Evolutionary conservation across 2,797 vertebrate species (phyloP).

Genomic region (Allobates femoralis): DNA sequence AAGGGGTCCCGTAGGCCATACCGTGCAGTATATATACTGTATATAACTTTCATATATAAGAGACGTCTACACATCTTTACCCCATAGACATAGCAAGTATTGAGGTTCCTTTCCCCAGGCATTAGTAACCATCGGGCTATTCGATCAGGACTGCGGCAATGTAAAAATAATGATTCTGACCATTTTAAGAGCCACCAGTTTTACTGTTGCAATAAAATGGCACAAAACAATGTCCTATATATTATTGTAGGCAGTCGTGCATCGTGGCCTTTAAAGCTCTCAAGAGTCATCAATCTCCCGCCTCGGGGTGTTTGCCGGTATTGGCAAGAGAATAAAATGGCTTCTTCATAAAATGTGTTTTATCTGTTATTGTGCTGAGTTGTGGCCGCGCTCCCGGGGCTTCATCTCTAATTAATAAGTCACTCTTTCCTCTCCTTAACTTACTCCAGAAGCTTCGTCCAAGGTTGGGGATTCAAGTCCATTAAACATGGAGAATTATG

Average conservation of each 20-base stretch:
- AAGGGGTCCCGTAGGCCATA: too few species aligned
- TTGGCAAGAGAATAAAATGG: slow-evolving; percentile 30
- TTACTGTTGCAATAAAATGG: slow-evolving; percentile 20
- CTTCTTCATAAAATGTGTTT: neutral
- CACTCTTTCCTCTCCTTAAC: neutral
- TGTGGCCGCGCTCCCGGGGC: neutral
- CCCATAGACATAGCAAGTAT: neutral
- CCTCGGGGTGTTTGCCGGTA: slow-evolving; percentile 8
- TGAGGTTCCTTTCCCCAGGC: neutral
- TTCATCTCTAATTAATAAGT: neutral
- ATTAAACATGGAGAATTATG: neutral
- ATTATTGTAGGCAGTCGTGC: slow-evolving; percentile 1
- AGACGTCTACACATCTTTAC: neutral
- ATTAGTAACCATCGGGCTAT: slow-evolving; percentile 7
- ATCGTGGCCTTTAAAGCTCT: slow-evolving; percentile 12
- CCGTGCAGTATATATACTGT: too few species aligned
- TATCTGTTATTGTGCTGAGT: neutral
- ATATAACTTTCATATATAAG: too few species aligned
- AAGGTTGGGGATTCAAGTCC: too few species aligned
- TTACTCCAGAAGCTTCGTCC: neutral
- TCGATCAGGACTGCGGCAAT: neutral
- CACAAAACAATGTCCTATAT: slow-evolving; percentile 32
- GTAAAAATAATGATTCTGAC: slow-evolving; percentile 4
- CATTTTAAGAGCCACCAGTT: neutral
- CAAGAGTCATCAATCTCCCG: slow-evolving; percentile 2